Conservation (phyloP, 2,797 vertebrate genomes). For the Cetoscarus ocellatus region DNA sequence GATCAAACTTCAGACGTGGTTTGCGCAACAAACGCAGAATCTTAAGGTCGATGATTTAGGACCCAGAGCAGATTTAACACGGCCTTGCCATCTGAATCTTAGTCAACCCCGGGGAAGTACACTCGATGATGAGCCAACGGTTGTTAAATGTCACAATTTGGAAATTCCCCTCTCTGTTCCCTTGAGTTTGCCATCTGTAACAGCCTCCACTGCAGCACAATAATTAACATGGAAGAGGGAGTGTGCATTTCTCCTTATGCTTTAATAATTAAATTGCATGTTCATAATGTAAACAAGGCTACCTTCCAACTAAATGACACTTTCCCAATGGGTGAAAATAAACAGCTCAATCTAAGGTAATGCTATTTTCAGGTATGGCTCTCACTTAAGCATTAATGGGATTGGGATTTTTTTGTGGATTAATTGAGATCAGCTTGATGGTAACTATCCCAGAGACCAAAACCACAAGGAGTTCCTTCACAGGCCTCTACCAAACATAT, state of each 20-base stretch:
- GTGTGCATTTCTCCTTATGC: constrained; percentile 4
- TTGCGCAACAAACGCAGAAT: constrained; percentile 1
- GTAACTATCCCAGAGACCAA: constrained; percentile 8
- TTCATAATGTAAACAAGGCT: constrained; percentile 35
- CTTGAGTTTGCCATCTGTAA: constrained; percentile 36
- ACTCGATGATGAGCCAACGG: constrained; percentile 44
- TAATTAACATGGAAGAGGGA: constrained; percentile 45
- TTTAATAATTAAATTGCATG: constrained; percentile 8
- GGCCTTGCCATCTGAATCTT: constrained; percentile 38
- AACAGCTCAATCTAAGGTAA: constrained; percentile 7
- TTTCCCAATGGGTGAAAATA: constrained; percentile 11
- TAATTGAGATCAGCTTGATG: constrained; percentile 14
- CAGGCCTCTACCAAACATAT: constrained; percentile 1
- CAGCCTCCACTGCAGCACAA: constrained; percentile 26
- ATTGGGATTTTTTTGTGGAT: constrained; percentile 1
- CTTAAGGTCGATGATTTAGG: constrained; percentile 13
- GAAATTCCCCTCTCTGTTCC: constrained; percentile 58
- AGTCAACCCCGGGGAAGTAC: constrained; percentile 51
- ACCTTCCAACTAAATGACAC: not conserved
- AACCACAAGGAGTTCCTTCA: not conserved
- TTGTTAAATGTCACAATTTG: constrained; percentile 62
- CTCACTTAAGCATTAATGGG: constrained; percentile 11
- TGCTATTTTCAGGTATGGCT: not conserved
- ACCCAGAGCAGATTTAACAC: constrained; percentile 20
- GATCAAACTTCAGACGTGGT: constrained; percentile 6